Evolutionary conservation across 2,797 vertebrate genomes (phyloP).

Genomic region (Coregonus sp.): DNA sequence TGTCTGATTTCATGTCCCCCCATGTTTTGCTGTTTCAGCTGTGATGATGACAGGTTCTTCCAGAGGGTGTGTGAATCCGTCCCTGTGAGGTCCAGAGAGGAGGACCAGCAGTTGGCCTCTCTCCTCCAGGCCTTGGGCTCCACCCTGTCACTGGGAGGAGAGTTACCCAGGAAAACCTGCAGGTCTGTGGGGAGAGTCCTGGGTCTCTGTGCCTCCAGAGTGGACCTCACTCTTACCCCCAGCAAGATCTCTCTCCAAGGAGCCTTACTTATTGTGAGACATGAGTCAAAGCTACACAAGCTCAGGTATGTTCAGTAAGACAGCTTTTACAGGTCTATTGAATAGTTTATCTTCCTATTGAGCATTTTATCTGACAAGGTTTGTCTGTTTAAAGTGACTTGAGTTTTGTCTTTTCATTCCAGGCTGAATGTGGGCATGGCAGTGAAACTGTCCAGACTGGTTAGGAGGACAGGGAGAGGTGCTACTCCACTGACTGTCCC

Average conservation of each 20-base stretch:
- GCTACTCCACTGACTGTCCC: background rate
- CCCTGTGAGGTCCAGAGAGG: constrained; percentile 25
- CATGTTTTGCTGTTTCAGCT: constrained; percentile 26
- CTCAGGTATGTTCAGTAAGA: constrained; percentile 19
- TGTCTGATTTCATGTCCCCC: too few relatives aligned
- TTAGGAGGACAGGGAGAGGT: constrained; percentile 19
- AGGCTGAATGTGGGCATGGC: constrained; percentile 35
- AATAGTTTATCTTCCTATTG: background rate
- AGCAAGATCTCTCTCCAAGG: constrained; percentile 37
- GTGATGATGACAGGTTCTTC: constrained; percentile 25
- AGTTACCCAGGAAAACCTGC: constrained; percentile 41
- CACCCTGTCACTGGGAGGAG: constrained; percentile 33
- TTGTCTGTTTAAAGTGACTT: constrained; percentile 11
- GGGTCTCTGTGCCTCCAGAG: constrained; percentile 18
- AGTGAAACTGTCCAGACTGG: constrained; percentile 25
- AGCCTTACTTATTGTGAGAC: constrained; percentile 39
- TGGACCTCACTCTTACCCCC: constrained; percentile 50
- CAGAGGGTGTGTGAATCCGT: constrained; percentile 28
- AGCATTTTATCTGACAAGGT: background rate
- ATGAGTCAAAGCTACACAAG: constrained; percentile 33
- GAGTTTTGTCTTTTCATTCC: background rate
- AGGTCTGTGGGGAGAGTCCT: constrained; percentile 45
- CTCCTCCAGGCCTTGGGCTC: constrained; percentile 43
- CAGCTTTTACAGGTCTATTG: background rate
- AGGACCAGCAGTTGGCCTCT: constrained; percentile 29